Conservation (phyloP, 1,140 invertebrate species). For the Melanaphis sacchari region DNA sequence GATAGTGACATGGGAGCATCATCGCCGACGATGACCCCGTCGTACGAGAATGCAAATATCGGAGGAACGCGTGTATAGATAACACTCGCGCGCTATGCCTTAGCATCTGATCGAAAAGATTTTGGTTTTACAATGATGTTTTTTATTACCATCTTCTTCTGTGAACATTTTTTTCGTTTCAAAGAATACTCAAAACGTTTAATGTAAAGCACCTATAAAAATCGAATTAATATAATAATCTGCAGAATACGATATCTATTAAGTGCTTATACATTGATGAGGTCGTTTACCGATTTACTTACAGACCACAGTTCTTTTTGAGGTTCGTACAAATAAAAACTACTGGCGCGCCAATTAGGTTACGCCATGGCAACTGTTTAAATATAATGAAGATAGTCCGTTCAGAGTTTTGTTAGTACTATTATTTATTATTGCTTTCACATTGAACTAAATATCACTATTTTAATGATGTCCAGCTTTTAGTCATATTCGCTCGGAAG, state of each 20-base stretch:
- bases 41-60: not conserved
- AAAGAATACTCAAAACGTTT: not conserved
- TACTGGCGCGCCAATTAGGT: no score
- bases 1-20: not conserved
- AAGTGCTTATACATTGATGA: not conserved
- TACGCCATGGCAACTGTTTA: not conserved
- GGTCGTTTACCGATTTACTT: not conserved
- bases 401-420: not conserved
- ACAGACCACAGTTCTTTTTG: no score
- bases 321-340: not conserved
- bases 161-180: not conserved
- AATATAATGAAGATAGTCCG: not conserved
- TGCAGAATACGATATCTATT: not conserved
- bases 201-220: not conserved
- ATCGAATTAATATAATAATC: not conserved
- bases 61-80: not conserved
- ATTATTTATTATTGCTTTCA: not conserved
- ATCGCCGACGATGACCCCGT: not conserved
- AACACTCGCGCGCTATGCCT: not conserved
- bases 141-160: constrained; percentile 1
- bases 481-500: not conserved
- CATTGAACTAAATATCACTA: not conserved
- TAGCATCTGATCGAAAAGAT: not conserved
- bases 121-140: constrained; percentile 1
- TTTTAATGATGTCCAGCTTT: not conserved